Evolutionary conservation across 2,888 invertebrate genomes (phyloP).

Genomic region (Stenotaenia linearis): DNA sequence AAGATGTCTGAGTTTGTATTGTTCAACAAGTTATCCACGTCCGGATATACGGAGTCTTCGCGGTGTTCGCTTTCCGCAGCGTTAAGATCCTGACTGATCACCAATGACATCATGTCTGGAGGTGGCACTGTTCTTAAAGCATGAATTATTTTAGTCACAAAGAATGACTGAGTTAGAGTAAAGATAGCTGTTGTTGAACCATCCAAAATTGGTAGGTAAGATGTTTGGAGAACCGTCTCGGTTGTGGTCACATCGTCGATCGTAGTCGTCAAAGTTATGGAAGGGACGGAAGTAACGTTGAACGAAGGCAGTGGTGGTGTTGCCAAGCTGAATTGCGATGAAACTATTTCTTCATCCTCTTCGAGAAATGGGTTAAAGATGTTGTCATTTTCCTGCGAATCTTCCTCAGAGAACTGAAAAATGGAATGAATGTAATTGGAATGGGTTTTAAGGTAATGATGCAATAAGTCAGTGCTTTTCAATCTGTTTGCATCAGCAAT

Average conservation of each 20-base stretch:
- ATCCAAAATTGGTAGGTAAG: constrained; percentile 74
- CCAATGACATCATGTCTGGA: constrained; percentile 34
- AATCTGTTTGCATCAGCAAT: not conserved
- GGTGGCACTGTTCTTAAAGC: constrained; percentile 61
- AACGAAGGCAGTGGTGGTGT: constrained; percentile 50
- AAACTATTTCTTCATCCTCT: not conserved
- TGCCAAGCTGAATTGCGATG: constrained; percentile 56
- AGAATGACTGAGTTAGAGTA: constrained; percentile 83
- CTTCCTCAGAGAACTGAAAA: not conserved
- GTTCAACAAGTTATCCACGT: not conserved
- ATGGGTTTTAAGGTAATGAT: too few relatives aligned
- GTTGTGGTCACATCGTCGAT: constrained; percentile 89
- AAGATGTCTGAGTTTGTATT: constrained; percentile 27
- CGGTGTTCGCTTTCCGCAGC: constrained; percentile 30
- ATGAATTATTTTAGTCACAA: constrained; percentile 77
- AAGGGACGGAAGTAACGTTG: constrained; percentile 76
- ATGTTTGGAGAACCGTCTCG: constrained; percentile 79
- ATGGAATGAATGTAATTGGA: too few relatives aligned
- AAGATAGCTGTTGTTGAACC: constrained; percentile 64
- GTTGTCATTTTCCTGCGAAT: not conserved
- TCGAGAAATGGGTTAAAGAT: not conserved
- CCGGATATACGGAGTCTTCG: constrained; percentile 21
- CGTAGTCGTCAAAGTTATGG: constrained; percentile 65
- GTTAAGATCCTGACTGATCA: constrained; percentile 12
- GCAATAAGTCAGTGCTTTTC: too few relatives aligned